phyloP scores from a whole-genome alignment of 2,113 vertebrate species.

The Notothenia coriiceps region DNA sequence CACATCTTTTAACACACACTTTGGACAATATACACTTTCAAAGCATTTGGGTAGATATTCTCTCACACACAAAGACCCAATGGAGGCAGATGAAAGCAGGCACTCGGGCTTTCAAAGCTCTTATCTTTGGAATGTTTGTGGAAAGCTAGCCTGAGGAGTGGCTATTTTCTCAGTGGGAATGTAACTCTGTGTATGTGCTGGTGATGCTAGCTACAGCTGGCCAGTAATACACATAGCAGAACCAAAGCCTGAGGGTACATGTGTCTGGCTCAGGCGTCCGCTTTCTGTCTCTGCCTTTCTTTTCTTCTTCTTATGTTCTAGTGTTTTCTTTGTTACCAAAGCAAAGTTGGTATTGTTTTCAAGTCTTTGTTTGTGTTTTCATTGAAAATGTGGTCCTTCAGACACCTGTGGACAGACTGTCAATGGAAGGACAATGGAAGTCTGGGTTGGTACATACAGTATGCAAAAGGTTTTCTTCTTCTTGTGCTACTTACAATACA shows the following conservation, averaged over 20 bases:
- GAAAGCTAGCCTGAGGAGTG: conserved; percentile 56
- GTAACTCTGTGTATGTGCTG: conserved; percentile 5
- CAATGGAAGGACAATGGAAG: too few relatives aligned
- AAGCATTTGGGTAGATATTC: conserved; percentile 2
- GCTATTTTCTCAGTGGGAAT: conserved; percentile 40
- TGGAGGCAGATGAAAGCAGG: conserved; percentile 55
- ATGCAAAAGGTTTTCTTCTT: too few relatives aligned
- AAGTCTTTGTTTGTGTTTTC: too few relatives aligned
- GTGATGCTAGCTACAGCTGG: conserved; percentile 13
- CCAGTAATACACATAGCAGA: conserved; percentile 22
- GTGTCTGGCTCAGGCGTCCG: background rate
- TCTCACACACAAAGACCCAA: background rate
- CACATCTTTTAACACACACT: background rate
- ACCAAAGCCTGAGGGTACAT: conserved; percentile 28
- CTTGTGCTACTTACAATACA: too few relatives aligned
- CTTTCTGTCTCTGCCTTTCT: background rate
- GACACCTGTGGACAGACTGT: too few relatives aligned
- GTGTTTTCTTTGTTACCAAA: background rate
- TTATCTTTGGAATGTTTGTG: conserved; percentile 50
- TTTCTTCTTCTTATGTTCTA: background rate
- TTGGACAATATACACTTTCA: background rate
- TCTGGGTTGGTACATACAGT: too few relatives aligned
- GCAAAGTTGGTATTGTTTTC: too few relatives aligned
- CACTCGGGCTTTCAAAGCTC: conserved; percentile 58
- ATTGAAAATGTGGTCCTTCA: too few relatives aligned